Percentiles rank a stretch among this genome's conserved stretches.
phyloP scores from a whole-genome alignment of 2,113 vertebrate genomes.

The Oreochromis niloticus region DNA sequence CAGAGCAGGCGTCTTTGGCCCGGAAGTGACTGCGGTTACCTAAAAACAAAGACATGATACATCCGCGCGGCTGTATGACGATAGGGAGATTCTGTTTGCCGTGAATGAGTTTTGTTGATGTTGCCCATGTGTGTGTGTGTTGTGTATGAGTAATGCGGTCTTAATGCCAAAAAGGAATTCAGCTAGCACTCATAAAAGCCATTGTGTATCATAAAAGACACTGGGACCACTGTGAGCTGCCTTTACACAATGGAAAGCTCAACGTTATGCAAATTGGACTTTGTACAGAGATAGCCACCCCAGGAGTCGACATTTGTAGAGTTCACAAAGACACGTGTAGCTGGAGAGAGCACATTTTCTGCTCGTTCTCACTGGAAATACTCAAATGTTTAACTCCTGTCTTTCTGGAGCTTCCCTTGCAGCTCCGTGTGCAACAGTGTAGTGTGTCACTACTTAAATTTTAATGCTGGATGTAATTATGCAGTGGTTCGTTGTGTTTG shows the following conservation, averaged over 20 bases:
- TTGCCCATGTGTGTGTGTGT: background rate
- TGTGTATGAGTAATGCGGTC: constrained; percentile 26
- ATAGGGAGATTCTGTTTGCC: constrained; percentile 12
- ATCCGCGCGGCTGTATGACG: background rate
- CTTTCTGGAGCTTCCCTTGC: background rate
- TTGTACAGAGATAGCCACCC: background rate
- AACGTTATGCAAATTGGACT: background rate
- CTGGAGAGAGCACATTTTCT: background rate
- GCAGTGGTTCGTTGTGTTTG: background rate
- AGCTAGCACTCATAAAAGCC: constrained; percentile 8
- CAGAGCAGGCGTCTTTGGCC: constrained; percentile 28
- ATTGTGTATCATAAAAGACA: constrained; percentile 11
- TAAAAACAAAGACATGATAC: constrained; percentile 54
- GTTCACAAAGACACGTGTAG: background rate
- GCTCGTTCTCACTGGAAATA: background rate
- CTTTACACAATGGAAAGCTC: constrained; percentile 14
- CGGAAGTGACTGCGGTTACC: constrained; percentile 12
- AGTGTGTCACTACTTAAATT: background rate
- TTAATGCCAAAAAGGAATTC: constrained; percentile 25
- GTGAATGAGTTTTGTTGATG: constrained; percentile 27
- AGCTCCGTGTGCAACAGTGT: background rate
- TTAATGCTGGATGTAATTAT: background rate
- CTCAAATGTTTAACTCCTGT: background rate
- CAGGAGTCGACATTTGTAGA: background rate
- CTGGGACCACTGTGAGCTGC: constrained; percentile 1